These are phyloP conservation scores for Teleopsis dalmanni DNA, from an alignment of 1,140 invertebrate species.

Conservation along the genomic window DNA sequence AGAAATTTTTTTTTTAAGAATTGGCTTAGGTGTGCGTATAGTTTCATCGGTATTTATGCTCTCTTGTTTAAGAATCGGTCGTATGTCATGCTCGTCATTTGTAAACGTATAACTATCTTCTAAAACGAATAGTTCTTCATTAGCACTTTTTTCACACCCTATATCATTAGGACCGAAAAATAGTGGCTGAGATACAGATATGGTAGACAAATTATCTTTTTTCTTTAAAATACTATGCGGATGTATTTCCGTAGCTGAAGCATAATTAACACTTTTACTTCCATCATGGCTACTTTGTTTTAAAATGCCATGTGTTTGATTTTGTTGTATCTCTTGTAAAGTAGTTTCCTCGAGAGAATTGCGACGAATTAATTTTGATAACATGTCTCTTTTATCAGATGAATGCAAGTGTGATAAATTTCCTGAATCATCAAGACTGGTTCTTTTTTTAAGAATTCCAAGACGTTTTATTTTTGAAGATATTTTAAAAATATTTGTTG, in stretches of 20 bases:
- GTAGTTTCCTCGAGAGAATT: slow-evolving; percentile 44
- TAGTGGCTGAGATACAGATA: slow-evolving; percentile 63
- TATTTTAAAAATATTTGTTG: slow-evolving; percentile 57
- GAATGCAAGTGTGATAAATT: slow-evolving; percentile 43
- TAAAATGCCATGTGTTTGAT: slow-evolving; percentile 55
- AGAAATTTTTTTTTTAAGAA: slow-evolving; percentile 76
- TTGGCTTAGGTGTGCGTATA: slow-evolving; percentile 58
- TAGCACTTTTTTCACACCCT: slow-evolving; percentile 18
- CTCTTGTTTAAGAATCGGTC: slow-evolving; percentile 64
- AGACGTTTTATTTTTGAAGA: slow-evolving; percentile 55
- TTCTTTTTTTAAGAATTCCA: slow-evolving; percentile 72
- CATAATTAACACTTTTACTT: slow-evolving; percentile 49
- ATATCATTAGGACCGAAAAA: slow-evolving; percentile 55
- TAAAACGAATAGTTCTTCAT: slow-evolving; percentile 46
- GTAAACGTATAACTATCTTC: slow-evolving; percentile 20
- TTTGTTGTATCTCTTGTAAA: slow-evolving; percentile 4
- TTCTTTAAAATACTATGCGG: slow-evolving; percentile 70
- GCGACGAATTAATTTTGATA: slow-evolving; percentile 44
- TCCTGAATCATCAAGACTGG: slow-evolving; percentile 67
- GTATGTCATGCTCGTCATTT: slow-evolving; percentile 52
- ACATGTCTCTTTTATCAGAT: slow-evolving; percentile 39
- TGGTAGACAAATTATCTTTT: slow-evolving; percentile 57
- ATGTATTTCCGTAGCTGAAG: slow-evolving; percentile 53
- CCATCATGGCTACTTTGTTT: slow-evolving; percentile 58
- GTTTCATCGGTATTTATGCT: slow-evolving; percentile 31